Conservation (phyloP, 1,140 invertebrate species). For the Melipona quadrifasciata region DNA sequence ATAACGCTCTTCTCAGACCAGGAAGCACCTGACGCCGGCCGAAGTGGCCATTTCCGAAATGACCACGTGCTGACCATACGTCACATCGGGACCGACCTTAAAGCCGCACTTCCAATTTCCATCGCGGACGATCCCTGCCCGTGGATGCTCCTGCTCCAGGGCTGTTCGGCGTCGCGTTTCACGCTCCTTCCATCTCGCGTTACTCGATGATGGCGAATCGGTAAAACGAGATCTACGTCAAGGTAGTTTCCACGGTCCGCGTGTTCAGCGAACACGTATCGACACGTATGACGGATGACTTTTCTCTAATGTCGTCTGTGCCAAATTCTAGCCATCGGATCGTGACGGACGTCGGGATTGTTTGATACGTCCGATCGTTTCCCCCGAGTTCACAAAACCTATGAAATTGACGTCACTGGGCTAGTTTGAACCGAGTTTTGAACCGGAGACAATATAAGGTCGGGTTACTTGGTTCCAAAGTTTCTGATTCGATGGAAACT, state of each 20-base stretch:
- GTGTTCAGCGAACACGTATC: neutral
- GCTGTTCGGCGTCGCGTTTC: slow-evolving; percentile 51
- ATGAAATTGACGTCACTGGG: too few relatives aligned
- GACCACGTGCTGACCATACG: slow-evolving; percentile 74
- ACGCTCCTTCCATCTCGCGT: slow-evolving; percentile 47
- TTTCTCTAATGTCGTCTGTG: neutral
- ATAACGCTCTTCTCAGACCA: slow-evolving; percentile 66
- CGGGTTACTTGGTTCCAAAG: too few relatives aligned
- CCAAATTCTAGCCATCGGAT: neutral
- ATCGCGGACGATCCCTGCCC: neutral
- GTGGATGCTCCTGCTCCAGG: neutral
- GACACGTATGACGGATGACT: slow-evolving; percentile 18
- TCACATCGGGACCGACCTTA: slow-evolving; percentile 61
- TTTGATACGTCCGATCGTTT: neutral
- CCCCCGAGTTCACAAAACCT: too few relatives aligned
- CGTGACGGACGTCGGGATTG: neutral
- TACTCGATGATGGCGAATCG: slow-evolving; percentile 1
- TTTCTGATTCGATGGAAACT: too few relatives aligned
- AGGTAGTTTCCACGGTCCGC: neutral
- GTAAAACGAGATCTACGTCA: slow-evolving; percentile 31
- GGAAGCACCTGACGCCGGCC: slow-evolving; percentile 63
- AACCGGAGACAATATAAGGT: too few relatives aligned
- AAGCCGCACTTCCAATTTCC: slow-evolving; percentile 44
- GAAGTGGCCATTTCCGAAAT: slow-evolving; percentile 73
- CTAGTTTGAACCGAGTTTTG: too few relatives aligned